A percentile compares a stretch with the other conserved stretches of the same genome.
phyloP scores from a whole-genome alignment of 2,888 invertebrate species.

The Peribatodes rhomboidaria region DNA sequence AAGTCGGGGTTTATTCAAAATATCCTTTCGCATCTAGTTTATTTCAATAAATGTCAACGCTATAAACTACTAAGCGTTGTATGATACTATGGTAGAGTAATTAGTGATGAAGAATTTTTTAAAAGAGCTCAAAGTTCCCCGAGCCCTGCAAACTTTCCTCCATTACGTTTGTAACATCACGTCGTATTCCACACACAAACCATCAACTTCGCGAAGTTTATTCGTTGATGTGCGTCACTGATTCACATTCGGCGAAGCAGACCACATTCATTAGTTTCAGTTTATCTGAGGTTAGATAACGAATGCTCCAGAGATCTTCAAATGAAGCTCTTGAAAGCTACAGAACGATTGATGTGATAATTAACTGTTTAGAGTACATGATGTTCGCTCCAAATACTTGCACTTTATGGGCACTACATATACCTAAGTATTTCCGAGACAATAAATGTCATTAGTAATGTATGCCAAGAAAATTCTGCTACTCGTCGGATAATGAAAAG shows the following conservation, averaged over 20 bases:
- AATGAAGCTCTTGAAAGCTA: constrained; percentile 34
- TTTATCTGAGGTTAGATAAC: constrained; percentile 58
- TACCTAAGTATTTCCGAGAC: neutral
- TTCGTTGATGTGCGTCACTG: constrained; percentile 65
- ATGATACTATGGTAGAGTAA: neutral
- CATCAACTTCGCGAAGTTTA: constrained; percentile 50
- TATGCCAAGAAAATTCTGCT: constrained; percentile 26
- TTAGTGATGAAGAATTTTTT: no score
- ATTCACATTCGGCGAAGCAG: constrained; percentile 62
- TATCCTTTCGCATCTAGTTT: neutral
- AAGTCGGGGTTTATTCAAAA: neutral
- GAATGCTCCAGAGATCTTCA: constrained; percentile 29
- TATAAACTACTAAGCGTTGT: neutral
- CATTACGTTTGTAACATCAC: constrained; percentile 27
- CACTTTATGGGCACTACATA: neutral
- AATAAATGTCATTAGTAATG: neutral
- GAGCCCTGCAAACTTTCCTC: constrained; percentile 19
- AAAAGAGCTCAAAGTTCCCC: no score
- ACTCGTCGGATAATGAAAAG: constrained; percentile 11
- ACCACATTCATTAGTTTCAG: constrained; percentile 62
- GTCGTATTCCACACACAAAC: constrained; percentile 47
- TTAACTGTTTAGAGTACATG: neutral
- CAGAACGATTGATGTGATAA: constrained; percentile 6
- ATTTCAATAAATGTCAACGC: neutral
- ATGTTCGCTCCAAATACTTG: neutral